phyloP scores from a whole-genome alignment of 2,797 vertebrate genomes.

The Coilia nasus region DNA sequence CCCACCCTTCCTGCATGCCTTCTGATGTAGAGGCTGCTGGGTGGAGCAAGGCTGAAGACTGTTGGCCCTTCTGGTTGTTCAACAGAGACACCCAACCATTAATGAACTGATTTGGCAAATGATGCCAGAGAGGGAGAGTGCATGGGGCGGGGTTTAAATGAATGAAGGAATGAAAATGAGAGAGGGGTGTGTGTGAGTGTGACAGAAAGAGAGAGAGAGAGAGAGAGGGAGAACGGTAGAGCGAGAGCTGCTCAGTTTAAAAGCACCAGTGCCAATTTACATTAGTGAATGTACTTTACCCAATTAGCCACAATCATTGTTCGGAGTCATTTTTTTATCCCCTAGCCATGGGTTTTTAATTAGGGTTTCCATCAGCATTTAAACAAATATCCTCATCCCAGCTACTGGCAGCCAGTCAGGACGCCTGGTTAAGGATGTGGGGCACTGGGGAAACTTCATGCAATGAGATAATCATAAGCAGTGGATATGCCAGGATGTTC shows the following conservation, averaged over 20 bases:
- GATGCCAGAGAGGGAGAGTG: constrained; percentile 21
- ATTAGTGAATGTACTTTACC: constrained; percentile 23
- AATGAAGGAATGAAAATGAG: too few species aligned
- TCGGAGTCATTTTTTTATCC: neutral
- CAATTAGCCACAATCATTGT: constrained; percentile 22
- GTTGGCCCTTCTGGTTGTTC: neutral
- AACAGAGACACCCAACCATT: constrained; percentile 15
- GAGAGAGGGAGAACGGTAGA: neutral
- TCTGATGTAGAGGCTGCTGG: neutral
- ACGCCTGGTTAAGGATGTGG: constrained; percentile 38
- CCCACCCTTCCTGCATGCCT: neutral
- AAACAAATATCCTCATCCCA: neutral
- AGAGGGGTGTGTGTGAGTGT: neutral
- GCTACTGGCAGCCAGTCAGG: constrained; percentile 23
- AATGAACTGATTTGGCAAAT: constrained; percentile 2
- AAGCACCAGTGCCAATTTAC: constrained; percentile 16
- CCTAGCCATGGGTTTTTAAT: constrained; percentile 10
- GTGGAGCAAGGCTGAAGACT: neutral
- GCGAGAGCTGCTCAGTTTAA: constrained; percentile 7
- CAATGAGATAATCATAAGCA: constrained; percentile 2
- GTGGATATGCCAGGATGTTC: constrained; percentile 14
- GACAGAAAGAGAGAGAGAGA: constrained; percentile 40
- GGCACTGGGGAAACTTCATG: neutral
- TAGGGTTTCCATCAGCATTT: constrained; percentile 21
- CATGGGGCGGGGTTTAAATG: too few species aligned